Evolutionary conservation across 2,888 invertebrate genomes (phyloP), one percentile per base, ranked within the genome.

Genomic region (Julus scandinavius): DNA sequence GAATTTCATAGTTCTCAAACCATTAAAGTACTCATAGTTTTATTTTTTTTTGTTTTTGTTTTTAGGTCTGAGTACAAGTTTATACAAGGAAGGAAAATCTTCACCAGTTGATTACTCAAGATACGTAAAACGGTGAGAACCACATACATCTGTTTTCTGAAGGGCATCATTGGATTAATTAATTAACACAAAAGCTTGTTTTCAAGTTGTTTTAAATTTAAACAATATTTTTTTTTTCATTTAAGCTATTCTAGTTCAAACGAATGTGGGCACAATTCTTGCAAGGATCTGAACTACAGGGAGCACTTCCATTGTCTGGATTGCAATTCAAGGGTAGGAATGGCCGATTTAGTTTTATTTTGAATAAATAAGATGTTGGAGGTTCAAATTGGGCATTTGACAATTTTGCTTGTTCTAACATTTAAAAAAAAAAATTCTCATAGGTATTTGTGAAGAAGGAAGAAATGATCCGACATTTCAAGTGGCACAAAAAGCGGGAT

Each of bases 401-500:
- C 40, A 6, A n/a, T 15, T 85, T 38, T n/a, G n/a, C 85, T 40
- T 85, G 9, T 15, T 85, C 40, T 85, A 9, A 85, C 45, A 85
- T 5, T 17, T 45, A 2, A 7, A 40, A 29, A 29, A 29, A 29
- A 29, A 29, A 29, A 4, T 85, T 9, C 6, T 58, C 89, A 88
- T 90, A 93, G 92, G 97, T 98, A n/a, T 97, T 99, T 92, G 96
- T 97, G 91, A 98, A 99, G 93, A 98, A 99, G 92, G 99, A 99
- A 92, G 99, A 99, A 92, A 99, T 99, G 96, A 98, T 99, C 90
- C 95, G 99, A 83, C 99, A 99, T 93, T 97, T 98, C 92, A 99
- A 99, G 94, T 99, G 99, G 99, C 99, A 99, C 93, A 98, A 98
- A 93, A 99, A 99, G 93, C 95, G 99, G 2, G 98, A 98, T 91